Conservation (phyloP, 2,797 vertebrate species). For the Falco peregrinus region DNA sequence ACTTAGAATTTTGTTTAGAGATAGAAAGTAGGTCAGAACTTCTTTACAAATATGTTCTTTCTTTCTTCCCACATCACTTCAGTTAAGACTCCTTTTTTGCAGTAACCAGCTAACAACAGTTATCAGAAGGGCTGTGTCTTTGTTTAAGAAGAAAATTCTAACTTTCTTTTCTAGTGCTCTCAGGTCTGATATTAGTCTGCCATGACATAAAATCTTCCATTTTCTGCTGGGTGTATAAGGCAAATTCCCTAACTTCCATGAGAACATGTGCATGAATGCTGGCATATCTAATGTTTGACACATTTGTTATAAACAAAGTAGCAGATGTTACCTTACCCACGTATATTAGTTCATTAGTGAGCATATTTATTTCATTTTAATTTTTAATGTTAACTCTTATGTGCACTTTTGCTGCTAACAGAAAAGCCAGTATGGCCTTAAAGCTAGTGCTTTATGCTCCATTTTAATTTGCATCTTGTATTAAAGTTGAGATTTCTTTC, state of each 20-base stretch:
- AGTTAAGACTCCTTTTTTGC: neutral
- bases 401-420: neutral
- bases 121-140: neutral
- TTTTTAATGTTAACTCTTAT: slow-evolving; percentile 57
- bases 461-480: neutral
- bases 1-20: neutral
- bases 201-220: neutral
- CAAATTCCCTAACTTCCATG: slow-evolving; percentile 22
- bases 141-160: slow-evolving; percentile 1
- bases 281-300: slow-evolving; percentile 63
- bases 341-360: slow-evolving; percentile 63
- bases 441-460: neutral
- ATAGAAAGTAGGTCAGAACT: neutral
- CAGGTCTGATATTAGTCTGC: neutral
- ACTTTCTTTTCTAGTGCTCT: neutral
- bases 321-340: slow-evolving; percentile 72
- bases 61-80: neutral
- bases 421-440: neutral
- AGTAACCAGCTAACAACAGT: neutral
- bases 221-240: slow-evolving; percentile 15
- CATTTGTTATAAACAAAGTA: slow-evolving; percentile 68
- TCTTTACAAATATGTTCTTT: neutral
- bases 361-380: slow-evolving; percentile 44
- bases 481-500: neutral
- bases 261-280: slow-evolving; percentile 32